Evolutionary conservation across 2,797 vertebrate species (phyloP), one percentile per base, ranked within the genome.

Genomic region (Pseudotriccus pelzelni): DNA sequence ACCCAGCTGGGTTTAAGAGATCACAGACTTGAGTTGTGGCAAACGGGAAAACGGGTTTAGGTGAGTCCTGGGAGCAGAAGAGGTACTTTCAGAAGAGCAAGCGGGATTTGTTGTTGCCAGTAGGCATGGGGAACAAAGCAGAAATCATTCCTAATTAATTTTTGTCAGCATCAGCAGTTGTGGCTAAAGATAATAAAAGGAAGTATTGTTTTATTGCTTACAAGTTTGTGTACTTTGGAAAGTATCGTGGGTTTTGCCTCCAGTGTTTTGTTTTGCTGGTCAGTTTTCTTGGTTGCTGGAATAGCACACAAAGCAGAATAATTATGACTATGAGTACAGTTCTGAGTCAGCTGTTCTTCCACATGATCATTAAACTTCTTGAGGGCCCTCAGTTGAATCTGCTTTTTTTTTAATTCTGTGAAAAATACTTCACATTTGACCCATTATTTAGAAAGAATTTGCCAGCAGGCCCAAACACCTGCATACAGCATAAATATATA

Each of bases 351-450:
- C 89, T 79, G 30, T 67, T 30, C 52, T 89, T 87, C 30, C 25
- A 70, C 44, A 47, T 28, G 56, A 8, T 66, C 44, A 53, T 16
- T 79, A 67, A 84, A 76, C 34, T 69, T 90, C 70, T 66, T 89
- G 52, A 90, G 63, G 55, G 17, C 32, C 39, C 19, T 84, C 36
- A 9, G 18, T 41, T 55, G 34, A 89, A 68, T 74, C 17, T 77
- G 27, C 19, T 23, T 60, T 44, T 74, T 80, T 67, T 30, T 32
- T 10, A 53, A 25, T 59, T 53, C 14, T 34, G 17, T 77, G 75
- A 47, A 78, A 90, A 90, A 76, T 73, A 34, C 24, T 87, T 87
- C 6, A 70, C 18, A 87, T 85, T 91, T 87, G 47, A 70, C 55
- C 30, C 27, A 53, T 84, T 84, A 59, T 59, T 80, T 84, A 67